phyloP scores from a whole-genome alignment of 2,113 vertebrate species.

The Hypocryptadius cinnamomeus region DNA sequence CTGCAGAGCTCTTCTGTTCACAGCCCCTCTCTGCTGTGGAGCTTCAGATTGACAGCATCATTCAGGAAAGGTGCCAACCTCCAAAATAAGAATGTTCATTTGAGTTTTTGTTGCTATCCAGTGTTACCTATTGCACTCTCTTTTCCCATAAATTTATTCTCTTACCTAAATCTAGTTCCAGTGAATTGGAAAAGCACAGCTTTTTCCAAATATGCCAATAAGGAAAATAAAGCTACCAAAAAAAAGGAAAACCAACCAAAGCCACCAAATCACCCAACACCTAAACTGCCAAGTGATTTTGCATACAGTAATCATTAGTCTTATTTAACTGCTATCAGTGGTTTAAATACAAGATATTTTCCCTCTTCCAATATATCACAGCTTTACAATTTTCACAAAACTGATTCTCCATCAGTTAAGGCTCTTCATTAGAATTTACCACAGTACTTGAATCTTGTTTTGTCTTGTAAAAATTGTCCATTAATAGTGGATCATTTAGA shows the following conservation, averaged over 20 bases:
- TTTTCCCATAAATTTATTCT: neutral
- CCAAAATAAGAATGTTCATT: neutral
- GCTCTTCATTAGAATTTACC: neutral
- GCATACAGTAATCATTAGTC: neutral
- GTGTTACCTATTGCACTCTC: neutral
- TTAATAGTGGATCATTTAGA: neutral
- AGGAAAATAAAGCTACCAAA: neutral
- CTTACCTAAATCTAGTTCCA: neutral
- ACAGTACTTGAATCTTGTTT: neutral
- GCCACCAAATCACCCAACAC: neutral
- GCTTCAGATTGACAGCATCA: neutral
- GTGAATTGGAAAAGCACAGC: neutral
- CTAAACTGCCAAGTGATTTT: neutral
- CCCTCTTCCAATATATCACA: neutral
- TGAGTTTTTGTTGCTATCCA: neutral
- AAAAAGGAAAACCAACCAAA: neutral
- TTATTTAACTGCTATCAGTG: neutral
- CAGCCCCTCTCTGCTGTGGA: neutral
- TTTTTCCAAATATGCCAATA: neutral
- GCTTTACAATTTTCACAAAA: neutral
- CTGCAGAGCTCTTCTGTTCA: neutral
- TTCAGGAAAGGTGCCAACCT: neutral
- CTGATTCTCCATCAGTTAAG: neutral
- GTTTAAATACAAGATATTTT: neutral
- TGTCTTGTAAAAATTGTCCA: neutral